A percentile compares a stretch with the other conserved stretches of the same genome.
Evolutionary conservation across 2,888 invertebrate genomes (phyloP).

Genomic region (Litoditis marina): DNA sequence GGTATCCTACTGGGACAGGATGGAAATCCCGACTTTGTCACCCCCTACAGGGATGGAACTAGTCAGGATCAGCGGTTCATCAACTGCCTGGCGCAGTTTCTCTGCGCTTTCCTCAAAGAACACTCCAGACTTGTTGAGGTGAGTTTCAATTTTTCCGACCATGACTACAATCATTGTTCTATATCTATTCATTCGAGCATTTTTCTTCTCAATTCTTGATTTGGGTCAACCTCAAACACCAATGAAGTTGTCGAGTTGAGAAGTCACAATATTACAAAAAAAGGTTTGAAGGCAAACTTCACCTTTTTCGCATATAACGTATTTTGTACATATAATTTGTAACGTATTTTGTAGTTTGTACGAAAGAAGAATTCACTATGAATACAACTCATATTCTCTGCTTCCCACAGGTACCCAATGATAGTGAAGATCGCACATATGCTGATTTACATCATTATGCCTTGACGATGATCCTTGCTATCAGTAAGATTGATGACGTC

Average conservation of each 20-base stretch:
- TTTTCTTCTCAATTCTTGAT: too few species aligned
- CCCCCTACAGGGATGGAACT: conserved; percentile 86
- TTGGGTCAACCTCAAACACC: neutral
- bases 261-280: neutral
- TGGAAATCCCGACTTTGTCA: conserved; percentile 77
- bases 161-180: neutral
- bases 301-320: too few species aligned
- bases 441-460: conserved; percentile 46
- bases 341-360: too few species aligned
- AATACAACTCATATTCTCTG: too few species aligned
- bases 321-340: too few species aligned
- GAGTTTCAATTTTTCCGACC: neutral
- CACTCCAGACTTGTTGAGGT: conserved; percentile 71
- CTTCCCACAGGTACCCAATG: conserved; percentile 12
- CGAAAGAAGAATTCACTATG: too few species aligned
- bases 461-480: conserved; percentile 64
- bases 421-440: conserved; percentile 1
- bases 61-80: conserved; percentile 98
- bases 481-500: conserved; percentile 94
- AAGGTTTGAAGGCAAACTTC: too few species aligned
- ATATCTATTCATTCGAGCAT: neutral
- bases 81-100: conserved; percentile 92
- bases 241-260: conserved; percentile 54
- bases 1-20: neutral
- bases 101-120: conserved; percentile 92